Base-by-base conservation (phyloP, 2,888 invertebrate species). In the Helicoverpa assulta region DNA sequence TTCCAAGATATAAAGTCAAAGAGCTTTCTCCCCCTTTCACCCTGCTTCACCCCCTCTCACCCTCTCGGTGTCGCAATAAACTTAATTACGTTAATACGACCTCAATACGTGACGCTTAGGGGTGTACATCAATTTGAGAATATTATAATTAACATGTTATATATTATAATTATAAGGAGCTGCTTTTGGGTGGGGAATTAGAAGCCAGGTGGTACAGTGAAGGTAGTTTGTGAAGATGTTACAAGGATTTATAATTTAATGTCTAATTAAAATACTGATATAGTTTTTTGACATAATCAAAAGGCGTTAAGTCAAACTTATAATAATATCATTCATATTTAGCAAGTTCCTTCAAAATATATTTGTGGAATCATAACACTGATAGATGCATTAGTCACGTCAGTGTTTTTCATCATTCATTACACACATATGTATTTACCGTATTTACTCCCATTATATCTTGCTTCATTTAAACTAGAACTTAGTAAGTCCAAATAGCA, bases 71-170 rank as follows among this genome's bases (percentile, higher is more conserved):
- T 88, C 91, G 93, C 90, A 91, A 92, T 93, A 93, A 92, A 94
- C 93, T 92, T 93, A 94, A 94, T 94, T 94, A 94, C 92, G 87
- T 89, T 92, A 92, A 93, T 92, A 86, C 89, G 85, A 89, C 91
- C 91, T 89, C 90, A 90, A 91, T 93, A 92, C 92, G 91, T 91
- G 92, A 87, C 85, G 86, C 78, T 82, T 85, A 84, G 75, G 68
- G 67, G 86, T 88, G 85, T 62, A 68, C 81, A 67, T 70, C 52
- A 63, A 29, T 62, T 67, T 47, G 37, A 50, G 56, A 53, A 60
- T 57, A 69, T 72, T 79, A 70, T 74, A 64, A 70, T 73, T 73
- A 73, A 70, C 62, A 66, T 66, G 40, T 58, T 76, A 18, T 19
- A 29, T 53, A 50, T 18, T 40, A 52, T 21, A 21, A 29, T 29